These are phyloP conservation scores for Stratiomys singularior DNA, from an alignment of 2,888 invertebrate species.

Conservation along the genomic window DNA sequence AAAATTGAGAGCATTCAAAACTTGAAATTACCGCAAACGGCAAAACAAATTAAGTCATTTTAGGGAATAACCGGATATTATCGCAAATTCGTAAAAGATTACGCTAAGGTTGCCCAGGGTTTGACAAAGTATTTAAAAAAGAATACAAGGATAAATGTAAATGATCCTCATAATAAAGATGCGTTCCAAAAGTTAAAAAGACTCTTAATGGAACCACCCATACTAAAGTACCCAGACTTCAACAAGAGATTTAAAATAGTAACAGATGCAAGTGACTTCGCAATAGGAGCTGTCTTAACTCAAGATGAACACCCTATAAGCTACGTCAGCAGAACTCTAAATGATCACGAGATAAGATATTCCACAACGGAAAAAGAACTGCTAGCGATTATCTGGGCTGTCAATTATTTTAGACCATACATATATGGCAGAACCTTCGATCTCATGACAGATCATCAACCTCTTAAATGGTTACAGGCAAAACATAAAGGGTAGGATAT, in stretches of 20 bases:
- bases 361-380: constrained; percentile 58
- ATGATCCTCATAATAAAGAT: constrained; percentile 28
- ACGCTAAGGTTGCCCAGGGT: constrained; percentile 30
- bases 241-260: background rate
- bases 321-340: constrained; percentile 55
- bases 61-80: constrained; percentile 45
- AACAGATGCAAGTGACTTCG: constrained; percentile 37
- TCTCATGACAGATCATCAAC: constrained; percentile 28
- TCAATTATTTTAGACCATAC: constrained; percentile 59
- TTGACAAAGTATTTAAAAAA: constrained; percentile 29
- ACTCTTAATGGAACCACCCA: constrained; percentile 1
- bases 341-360: constrained; percentile 52
- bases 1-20: constrained; percentile 24
- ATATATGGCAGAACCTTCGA: constrained; percentile 54
- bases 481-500: constrained; percentile 31
- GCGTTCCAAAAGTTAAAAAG: constrained; percentile 3
- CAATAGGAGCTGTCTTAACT: constrained; percentile 52
- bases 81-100: constrained; percentile 41
- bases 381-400: constrained; percentile 56
- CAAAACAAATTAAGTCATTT: constrained; percentile 45
- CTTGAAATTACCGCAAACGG: constrained; percentile 7
- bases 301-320: constrained; percentile 56
- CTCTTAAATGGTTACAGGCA: constrained; percentile 10
- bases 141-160: background rate
- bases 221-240: too few relatives aligned